Evolutionary conservation across 2,797 vertebrate genomes (phyloP), one percentile per base, ranked within the genome.

Genomic region (Hypotaenidia philippensis): DNA sequence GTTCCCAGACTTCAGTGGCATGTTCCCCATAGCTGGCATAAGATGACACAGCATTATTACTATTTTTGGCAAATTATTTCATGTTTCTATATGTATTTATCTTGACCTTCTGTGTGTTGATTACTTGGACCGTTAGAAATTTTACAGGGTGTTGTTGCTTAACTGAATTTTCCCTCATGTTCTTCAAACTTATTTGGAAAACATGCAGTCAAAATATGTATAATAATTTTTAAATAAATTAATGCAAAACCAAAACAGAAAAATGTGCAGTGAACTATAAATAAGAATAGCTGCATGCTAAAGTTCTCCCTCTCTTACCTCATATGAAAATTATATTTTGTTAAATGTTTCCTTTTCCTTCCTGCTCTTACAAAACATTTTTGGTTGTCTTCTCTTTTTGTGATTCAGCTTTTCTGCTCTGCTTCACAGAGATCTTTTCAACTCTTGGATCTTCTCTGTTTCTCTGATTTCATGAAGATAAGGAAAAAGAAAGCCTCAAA

Each of bases 381-480:
- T 77, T 88, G 40, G 2, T 87, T 92, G 8, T 22, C 13, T 79
- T 72, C 18, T 59, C 8, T 81, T 76, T 86, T 75, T 63, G 22
- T 55, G 20, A 88, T 88, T 90, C 69, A 89, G 29, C 41, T 93
- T 32, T 83, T 94, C 38, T 78, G 34, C 45, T 77, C 20, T 59
- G 45, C 7, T 83, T 71, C 60, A 69, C 59, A 86, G 77, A 92
- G 59, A 79, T 88, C 27, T 93, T 82, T 88, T 83, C 59, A 65
- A 31, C 64, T 93, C 68, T 74, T 81, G 47, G 8, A 71, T 92
- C 69, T 84, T 87, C 31, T 71, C 55, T 69, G 8, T 59, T 83
- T 89, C 47, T 83, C 69, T 53, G 80, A 92, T 92, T 95, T 91
- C 72, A 75, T 81, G 65, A 93, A 78, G 83, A 90, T 93, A 89